Evolutionary conservation across 2,797 vertebrate species (phyloP), one percentile per base, ranked within the genome.

Genomic region (Sebastes jordani): DNA sequence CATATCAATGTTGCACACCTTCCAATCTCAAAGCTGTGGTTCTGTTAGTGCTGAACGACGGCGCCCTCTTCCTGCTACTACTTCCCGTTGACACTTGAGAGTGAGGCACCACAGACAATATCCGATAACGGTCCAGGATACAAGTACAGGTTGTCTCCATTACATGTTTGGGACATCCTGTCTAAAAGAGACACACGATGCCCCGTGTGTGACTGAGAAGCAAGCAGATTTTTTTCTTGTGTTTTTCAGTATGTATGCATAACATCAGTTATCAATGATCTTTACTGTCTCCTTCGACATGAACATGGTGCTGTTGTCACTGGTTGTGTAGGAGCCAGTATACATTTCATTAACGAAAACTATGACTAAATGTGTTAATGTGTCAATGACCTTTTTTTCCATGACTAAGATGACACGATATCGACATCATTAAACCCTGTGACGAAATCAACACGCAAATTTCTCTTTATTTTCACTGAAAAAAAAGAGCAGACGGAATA

Each of bases 101-200:
- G 18, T 1, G 20, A 78, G 29, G 16, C 23, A 4, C 63, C 22
- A 16, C 58, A 69, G 59, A 69, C 9, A 18, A 42, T n/a, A 20
- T n/a, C 60, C 1, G 27, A 54, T n/a, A 38, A 52, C 64, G 27
- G 11, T 42, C 38, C 11, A 16, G 61, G 61, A 22, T 10, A 69
- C 70, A 78, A 66, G 70, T 18, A 69, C 55, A 36, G 18, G 27
- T 56, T 2, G 34, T 67, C 55, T 84, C 69, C 49, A 34, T 84
- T 84, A 59, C 68, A 64, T 22, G 52, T 67, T 67, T 20, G 22
- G 22, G 27, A 63, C 32, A 18, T 68, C 36, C 69, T 64, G 63
- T 13, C 34, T 30, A 62, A 67, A 6, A 54, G 54, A 32, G 66
- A 66, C 66, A 69, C 29, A 10, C 8, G 60, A 82, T 5, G 23